A percentile compares a stretch with the other conserved stretches of the same genome.
phyloP scores from a whole-genome alignment of 2,888 invertebrate species.

The Leptarthrus brevirostris region DNA sequence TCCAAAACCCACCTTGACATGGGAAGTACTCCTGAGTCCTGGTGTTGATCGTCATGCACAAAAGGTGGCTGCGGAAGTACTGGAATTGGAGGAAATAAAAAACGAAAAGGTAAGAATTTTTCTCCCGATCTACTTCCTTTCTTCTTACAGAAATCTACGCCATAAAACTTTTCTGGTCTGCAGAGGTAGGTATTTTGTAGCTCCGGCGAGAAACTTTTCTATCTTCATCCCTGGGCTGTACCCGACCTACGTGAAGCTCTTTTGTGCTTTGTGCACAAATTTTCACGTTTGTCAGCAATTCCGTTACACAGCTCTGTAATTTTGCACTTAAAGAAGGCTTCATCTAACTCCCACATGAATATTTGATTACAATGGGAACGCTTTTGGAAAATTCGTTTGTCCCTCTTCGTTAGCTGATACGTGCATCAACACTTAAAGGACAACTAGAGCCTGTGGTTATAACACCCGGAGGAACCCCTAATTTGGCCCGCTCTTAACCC shows the following conservation, averaged over 20 bases:
- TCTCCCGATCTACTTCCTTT: neutral
- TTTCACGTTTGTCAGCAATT: constrained; percentile 46
- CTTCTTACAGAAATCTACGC: neutral
- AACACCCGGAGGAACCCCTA: constrained; percentile 5
- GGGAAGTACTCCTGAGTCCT: constrained; percentile 68
- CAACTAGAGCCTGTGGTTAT: neutral
- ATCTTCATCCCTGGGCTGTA: neutral
- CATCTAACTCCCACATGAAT: constrained; percentile 45
- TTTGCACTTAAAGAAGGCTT: constrained; percentile 35
- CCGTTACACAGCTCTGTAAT: constrained; percentile 28
- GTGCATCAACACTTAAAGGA: constrained; percentile 25
- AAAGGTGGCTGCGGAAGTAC: constrained; percentile 68
- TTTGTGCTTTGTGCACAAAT: constrained; percentile 30
- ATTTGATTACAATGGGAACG: constrained; percentile 39
- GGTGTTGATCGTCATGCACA: constrained; percentile 72
- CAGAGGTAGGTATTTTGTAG: neutral
- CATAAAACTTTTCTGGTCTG: neutral
- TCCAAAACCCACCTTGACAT: constrained; percentile 72
- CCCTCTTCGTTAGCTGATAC: constrained; percentile 26
- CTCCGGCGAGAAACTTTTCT: neutral
- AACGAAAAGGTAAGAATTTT: constrained; percentile 63
- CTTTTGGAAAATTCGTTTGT: constrained; percentile 3
- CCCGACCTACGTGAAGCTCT: neutral
- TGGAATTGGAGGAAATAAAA: constrained; percentile 67
- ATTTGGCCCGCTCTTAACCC: constrained; percentile 5